Evolutionary conservation across 2,888 invertebrate species (phyloP).

Genomic region (Lamellibrachia columna): DNA sequence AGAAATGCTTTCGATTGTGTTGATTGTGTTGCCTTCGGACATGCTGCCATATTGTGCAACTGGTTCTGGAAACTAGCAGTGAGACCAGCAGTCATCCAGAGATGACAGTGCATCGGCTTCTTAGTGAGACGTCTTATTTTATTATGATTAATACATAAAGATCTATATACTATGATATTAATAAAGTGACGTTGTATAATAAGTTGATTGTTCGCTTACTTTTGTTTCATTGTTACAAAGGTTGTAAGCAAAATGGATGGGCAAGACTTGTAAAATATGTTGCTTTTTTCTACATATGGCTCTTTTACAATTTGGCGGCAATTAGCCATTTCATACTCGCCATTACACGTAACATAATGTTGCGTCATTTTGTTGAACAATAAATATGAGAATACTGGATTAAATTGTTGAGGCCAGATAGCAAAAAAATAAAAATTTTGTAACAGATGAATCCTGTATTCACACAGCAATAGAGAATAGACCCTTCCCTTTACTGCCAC

Average conservation of each 20-base stretch:
- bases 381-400: background rate
- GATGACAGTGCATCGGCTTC: background rate
- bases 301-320: background rate
- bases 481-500: no score
- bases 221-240: background rate
- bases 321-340: background rate
- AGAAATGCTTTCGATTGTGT: conserved; percentile 7
- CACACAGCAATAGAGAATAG: background rate
- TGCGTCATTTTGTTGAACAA: background rate
- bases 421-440: background rate
- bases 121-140: conserved; percentile 10
- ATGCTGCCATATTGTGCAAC: background rate
- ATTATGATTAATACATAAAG: conserved; percentile 11
- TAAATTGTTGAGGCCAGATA: background rate
- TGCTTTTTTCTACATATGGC: background rate
- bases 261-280: background rate
- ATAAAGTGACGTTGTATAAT: conserved; percentile 16
- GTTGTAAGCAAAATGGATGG: background rate
- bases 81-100: background rate
- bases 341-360: background rate
- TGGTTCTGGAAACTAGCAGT: background rate
- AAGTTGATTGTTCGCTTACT: background rate
- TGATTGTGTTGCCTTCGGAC: background rate
- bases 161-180: conserved; percentile 10
- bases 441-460: background rate